A percentile compares a stretch with the other conserved stretches of the same genome.
Evolutionary conservation across 2,888 invertebrate genomes (phyloP).

Genomic region (Melolontha melolontha): DNA sequence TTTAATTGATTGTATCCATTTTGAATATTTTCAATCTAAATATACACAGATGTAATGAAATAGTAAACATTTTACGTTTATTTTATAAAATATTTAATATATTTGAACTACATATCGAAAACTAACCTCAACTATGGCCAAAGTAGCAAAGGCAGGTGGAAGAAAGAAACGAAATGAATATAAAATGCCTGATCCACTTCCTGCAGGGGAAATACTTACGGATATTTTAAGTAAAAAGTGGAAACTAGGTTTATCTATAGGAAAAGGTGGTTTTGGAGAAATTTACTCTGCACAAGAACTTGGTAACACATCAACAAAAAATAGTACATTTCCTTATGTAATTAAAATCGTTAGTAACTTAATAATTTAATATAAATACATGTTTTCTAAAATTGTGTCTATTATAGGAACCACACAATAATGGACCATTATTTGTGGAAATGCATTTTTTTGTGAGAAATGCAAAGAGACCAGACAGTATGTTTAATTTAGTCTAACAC

Average conservation of each 20-base stretch:
- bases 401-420: conserved; percentile 86
- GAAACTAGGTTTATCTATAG: conserved; percentile 89
- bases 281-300: conserved; percentile 86
- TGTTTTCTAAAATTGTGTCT: conserved; percentile 21
- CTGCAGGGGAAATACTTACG: conserved; percentile 80
- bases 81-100: no score
- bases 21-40: no score
- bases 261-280: conserved; percentile 93
- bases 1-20: no score
- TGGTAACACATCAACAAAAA: conserved; percentile 65
- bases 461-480: conserved; percentile 78
- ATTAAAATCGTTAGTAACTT: conserved; percentile 80
- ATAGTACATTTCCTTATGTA: conserved; percentile 74
- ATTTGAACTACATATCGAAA: not conserved
- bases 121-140: conserved; percentile 54
- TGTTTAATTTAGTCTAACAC: conserved; percentile 2
- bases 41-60: no score
- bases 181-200: conserved; percentile 78
- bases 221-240: conserved; percentile 84
- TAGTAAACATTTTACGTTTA: no score
- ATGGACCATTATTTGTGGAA: conserved; percentile 95
- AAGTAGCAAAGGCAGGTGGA: conserved; percentile 54
- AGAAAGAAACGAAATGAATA: conserved; percentile 67
- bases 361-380: not conserved
- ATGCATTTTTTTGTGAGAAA: conserved; percentile 89